Conservation (phyloP, 2,113 vertebrate genomes). For the Gallinago paraguaiae region DNA sequence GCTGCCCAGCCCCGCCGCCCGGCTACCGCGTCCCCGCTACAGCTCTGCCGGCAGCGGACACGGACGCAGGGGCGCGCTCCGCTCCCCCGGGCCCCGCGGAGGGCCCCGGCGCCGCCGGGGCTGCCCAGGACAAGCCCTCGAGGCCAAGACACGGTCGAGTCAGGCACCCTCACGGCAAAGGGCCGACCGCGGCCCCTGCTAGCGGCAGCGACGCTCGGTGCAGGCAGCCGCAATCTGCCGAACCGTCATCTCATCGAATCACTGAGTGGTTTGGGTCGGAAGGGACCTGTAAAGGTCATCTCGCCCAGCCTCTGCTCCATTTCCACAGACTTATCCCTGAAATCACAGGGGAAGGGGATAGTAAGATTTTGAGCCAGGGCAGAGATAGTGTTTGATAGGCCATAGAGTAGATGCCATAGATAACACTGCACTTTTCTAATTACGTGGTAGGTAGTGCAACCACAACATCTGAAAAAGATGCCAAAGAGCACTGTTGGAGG, state of each 20-base stretch:
- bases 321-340: background rate
- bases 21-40: no score
- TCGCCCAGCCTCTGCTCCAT: background rate
- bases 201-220: background rate
- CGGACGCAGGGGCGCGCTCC: no score
- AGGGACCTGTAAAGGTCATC: background rate
- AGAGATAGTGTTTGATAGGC: background rate
- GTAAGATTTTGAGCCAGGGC: background rate
- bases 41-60: background rate
- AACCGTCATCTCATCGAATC: accelerated
- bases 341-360: background rate
- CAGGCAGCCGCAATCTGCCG: accelerated
- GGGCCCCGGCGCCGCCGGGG: background rate
- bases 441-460: background rate
- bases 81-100: no score
- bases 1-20: background rate
- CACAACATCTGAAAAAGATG: background rate
- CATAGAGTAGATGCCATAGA: background rate
- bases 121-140: background rate
- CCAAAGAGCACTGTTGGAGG: background rate
- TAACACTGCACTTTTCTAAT: background rate
- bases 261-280: background rate
- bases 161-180: no score
- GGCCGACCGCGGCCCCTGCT: background rate
- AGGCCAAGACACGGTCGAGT: background rate